Percentiles rank a stretch among this genome's conserved stretches.
Evolutionary conservation across 2,888 invertebrate species (phyloP).

Genomic region (Pachycephus smyrnensis): DNA sequence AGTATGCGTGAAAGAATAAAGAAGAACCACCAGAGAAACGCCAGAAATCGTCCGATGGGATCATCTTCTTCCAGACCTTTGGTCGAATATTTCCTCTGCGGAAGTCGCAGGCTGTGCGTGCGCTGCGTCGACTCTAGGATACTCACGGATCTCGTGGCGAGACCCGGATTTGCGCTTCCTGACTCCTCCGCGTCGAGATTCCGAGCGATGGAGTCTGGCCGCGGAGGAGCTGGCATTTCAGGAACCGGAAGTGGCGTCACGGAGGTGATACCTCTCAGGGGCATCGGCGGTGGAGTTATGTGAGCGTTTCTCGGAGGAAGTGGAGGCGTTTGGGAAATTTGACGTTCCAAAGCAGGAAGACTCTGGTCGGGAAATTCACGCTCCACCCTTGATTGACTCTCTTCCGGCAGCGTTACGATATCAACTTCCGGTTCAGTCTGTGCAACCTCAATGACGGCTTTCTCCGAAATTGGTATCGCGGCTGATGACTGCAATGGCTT

Average conservation of each 20-base stretch:
- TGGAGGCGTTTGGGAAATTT: conserved; percentile 59
- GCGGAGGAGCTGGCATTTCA: conserved; percentile 61
- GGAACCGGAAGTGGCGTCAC: conserved; percentile 57
- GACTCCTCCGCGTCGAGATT: conserved; percentile 40
- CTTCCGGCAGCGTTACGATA: conserved; percentile 2
- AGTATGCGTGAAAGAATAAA: conserved; percentile 80
- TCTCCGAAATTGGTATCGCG: conserved; percentile 3
- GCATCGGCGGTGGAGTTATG: conserved; percentile 59
- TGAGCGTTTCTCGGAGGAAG: conserved; percentile 63
- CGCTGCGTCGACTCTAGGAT: neutral
- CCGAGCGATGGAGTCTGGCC: conserved; percentile 56
- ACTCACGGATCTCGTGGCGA: neutral
- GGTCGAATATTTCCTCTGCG: conserved; percentile 50
- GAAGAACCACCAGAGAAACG: conserved; percentile 82
- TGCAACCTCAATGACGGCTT: conserved; percentile 22
- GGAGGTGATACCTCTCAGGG: conserved; percentile 59
- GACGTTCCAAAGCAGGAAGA: conserved; percentile 41
- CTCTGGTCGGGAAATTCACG: neutral
- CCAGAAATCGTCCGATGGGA: conserved; percentile 75
- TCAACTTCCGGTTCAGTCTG: conserved; percentile 31
- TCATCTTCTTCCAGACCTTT: conserved; percentile 83
- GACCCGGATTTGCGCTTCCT: conserved; percentile 23
- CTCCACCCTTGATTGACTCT: neutral
- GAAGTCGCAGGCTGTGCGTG: conserved; percentile 14
- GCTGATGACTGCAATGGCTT: conserved; percentile 42